Conservation (phyloP, 1,140 invertebrate genomes). For the Drosophila pachea region DNA sequence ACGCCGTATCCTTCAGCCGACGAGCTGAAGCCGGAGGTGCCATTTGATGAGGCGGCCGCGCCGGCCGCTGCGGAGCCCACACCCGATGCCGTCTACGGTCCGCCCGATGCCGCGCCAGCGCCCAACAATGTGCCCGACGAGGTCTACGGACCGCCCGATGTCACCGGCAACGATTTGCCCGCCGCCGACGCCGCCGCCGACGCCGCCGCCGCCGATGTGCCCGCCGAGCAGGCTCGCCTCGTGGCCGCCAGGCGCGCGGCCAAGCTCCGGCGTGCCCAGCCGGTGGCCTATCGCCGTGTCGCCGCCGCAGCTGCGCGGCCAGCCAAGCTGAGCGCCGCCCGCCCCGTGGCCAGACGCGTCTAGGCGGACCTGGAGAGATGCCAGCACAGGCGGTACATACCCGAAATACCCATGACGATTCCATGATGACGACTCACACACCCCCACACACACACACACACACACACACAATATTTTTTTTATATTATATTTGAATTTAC, state of each 20-base stretch:
- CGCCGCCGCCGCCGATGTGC: constrained; percentile 58
- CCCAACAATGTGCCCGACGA: constrained; percentile 66
- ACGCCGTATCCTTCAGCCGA: constrained; percentile 73
- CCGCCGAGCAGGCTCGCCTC: constrained; percentile 61
- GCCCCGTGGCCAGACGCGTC: constrained; percentile 43
- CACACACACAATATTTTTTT: background rate
- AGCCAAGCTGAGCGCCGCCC: constrained; percentile 54
- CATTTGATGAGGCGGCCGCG: constrained; percentile 67
- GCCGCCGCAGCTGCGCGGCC: constrained; percentile 52
- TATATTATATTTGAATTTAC: constrained; percentile 4
- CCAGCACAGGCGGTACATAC: constrained; percentile 17
- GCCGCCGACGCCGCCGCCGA: constrained; percentile 49
- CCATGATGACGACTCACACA: constrained; percentile 27
- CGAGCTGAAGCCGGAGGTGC: constrained; percentile 72
- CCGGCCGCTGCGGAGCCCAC: constrained; percentile 48
- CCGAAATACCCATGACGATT: constrained; percentile 56
- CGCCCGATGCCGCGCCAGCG: constrained; percentile 56
- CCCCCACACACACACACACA: constrained; percentile 16
- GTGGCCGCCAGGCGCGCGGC: constrained; percentile 59
- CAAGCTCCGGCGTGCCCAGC: constrained; percentile 54
- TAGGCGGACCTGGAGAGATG: constrained; percentile 38
- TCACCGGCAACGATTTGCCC: constrained; percentile 61
- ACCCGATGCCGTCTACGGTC: constrained; percentile 71
- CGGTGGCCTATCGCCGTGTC: constrained; percentile 45
- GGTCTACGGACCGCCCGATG: constrained; percentile 70